Conservation (phyloP, 35 echinoderm and acorn worm species). For the Apostichopus parvimensis region DNA sequence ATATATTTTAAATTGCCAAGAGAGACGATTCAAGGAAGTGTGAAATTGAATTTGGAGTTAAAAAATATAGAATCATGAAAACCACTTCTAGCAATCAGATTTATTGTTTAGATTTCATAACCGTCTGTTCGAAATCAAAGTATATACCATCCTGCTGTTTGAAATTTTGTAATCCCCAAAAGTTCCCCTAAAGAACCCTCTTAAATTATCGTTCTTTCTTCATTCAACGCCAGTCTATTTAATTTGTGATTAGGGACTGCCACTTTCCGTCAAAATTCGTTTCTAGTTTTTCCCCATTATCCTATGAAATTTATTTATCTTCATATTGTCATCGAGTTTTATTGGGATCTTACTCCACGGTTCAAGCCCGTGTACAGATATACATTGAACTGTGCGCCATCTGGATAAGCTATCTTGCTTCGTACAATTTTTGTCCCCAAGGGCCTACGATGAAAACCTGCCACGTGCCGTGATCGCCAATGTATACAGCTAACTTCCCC, state of each 20-base stretch:
- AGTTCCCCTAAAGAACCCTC: neutral
- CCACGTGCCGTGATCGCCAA: conserved; percentile 45
- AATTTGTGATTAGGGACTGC: conserved; percentile 43
- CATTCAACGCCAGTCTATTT: conserved; percentile 38
- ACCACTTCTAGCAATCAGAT: conserved; percentile 4
- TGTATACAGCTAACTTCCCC: conserved; percentile 24
- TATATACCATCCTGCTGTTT: neutral
- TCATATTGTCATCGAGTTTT: conserved; percentile 26
- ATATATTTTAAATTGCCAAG: neutral
- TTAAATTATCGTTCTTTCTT: conserved; percentile 30
- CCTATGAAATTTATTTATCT: conserved; percentile 41
- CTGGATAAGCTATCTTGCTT: conserved; percentile 36
- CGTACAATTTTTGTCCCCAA: conserved; percentile 19
- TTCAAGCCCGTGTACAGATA: neutral
- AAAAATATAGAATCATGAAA: neutral
- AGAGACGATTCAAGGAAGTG: conserved; percentile 3
- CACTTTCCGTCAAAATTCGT: conserved; percentile 23
- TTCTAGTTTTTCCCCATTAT: conserved; percentile 23
- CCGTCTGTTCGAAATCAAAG: conserved; percentile 18
- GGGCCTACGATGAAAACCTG: conserved; percentile 41
- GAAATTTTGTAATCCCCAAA: neutral
- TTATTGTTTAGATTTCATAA: conserved; percentile 37
- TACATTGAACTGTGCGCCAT: conserved; percentile 30
- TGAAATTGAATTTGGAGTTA: neutral
- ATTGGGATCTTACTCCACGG: conserved; percentile 6